Evolutionary conservation across 2,113 vertebrate genomes (phyloP).

Genomic region (Echinops telfairi): DNA sequence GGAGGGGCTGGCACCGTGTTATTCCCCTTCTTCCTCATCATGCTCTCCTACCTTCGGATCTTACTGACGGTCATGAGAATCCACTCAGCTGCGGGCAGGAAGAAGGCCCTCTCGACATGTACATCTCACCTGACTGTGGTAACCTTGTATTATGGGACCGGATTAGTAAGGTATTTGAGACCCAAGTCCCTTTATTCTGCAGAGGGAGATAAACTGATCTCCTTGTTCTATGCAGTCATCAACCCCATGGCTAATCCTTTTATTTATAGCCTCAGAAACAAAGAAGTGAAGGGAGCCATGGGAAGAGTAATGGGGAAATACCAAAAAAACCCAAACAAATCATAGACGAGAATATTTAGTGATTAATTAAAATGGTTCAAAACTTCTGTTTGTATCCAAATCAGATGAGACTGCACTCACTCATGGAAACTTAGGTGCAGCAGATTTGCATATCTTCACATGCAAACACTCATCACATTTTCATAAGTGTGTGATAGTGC

Average conservation of each 20-base stretch:
- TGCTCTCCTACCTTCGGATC: conserved; percentile 20
- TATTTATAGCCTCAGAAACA: conserved; percentile 24
- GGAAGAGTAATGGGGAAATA: background rate
- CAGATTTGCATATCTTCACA: too few relatives aligned
- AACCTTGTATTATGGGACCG: background rate
- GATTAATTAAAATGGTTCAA: background rate
- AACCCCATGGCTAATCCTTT: background rate
- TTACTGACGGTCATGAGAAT: conserved; percentile 11
- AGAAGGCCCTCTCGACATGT: background rate
- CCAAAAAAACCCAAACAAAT: background rate
- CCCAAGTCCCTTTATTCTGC: background rate
- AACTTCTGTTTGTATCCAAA: too few relatives aligned
- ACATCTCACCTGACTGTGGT: background rate
- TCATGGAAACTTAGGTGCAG: background rate
- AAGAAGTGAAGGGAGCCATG: background rate
- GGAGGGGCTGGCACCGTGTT: background rate
- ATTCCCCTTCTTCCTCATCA: background rate
- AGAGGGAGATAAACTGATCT: conserved; percentile 55
- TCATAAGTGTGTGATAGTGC: too few relatives aligned
- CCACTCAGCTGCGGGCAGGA: background rate
- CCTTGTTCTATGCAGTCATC: conserved; percentile 27
- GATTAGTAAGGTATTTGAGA: conserved; percentile 5
- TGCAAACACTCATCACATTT: too few relatives aligned
- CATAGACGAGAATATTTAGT: background rate
- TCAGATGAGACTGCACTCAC: background rate